Percentiles rank a stretch among this genome's conserved stretches.
Evolutionary conservation across 2,888 invertebrate genomes (phyloP).

Genomic region (Dermolepida albohirtum): DNA sequence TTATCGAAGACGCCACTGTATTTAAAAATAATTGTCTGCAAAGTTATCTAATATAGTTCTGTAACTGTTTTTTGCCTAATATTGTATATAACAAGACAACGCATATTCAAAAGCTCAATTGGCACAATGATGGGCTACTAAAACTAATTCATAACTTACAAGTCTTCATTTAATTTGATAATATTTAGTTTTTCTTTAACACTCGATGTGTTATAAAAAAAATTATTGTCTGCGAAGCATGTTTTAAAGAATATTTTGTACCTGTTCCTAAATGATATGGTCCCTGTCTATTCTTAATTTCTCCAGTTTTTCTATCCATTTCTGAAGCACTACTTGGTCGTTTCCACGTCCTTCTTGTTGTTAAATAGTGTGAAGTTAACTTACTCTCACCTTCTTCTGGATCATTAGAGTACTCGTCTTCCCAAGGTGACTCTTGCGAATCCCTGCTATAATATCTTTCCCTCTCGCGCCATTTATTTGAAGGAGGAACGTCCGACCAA

Average conservation of each 20-base stretch:
- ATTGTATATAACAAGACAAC: no score
- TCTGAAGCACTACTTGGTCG: constrained; percentile 71
- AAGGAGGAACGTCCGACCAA: constrained; percentile 52
- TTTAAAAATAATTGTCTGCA: no score
- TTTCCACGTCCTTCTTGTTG: constrained; percentile 65
- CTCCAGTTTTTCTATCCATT: constrained; percentile 66
- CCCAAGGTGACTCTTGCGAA: constrained; percentile 70
- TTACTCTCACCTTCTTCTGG: constrained; percentile 50
- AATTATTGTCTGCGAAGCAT: constrained; percentile 2
- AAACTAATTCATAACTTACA: no score
- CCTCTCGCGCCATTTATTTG: constrained; percentile 60
- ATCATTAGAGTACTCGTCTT: constrained; percentile 68
- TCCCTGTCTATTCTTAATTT: constrained; percentile 59
- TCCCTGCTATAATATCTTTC: constrained; percentile 62
- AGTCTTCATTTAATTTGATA: no score
- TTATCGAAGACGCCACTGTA: no score
- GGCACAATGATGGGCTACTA: no score
- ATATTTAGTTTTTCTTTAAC: no score
- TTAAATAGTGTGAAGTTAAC: constrained; percentile 57
- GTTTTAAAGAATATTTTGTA: constrained; percentile 30
- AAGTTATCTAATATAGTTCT: no score
- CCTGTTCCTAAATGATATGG: constrained; percentile 52
- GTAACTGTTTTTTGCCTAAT: no score
- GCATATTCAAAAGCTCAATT: no score
- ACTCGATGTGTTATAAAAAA: no score